phyloP scores from a whole-genome alignment of 2,888 invertebrate genomes.

The Nomada fucata region DNA sequence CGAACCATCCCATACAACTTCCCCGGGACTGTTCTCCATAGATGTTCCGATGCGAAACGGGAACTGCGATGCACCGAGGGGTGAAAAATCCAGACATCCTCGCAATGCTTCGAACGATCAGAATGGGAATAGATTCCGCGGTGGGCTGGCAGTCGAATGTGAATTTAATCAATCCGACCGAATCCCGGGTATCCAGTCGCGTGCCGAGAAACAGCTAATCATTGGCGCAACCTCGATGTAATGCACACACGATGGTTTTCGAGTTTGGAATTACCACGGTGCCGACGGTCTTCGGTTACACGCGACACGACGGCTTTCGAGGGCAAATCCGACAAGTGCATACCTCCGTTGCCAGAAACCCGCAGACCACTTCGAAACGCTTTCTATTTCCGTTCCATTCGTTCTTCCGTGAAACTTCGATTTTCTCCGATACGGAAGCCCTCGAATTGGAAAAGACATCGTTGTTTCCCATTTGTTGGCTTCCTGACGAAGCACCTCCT shows the following conservation, averaged over 20 bases:
- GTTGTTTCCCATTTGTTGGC: too few species aligned
- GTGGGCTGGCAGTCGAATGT: constrained; percentile 35
- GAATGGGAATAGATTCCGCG: constrained; percentile 29
- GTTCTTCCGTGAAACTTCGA: neutral
- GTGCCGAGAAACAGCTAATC: constrained; percentile 62
- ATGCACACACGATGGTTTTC: constrained; percentile 61
- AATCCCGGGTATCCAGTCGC: constrained; percentile 48
- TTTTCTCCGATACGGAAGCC: neutral
- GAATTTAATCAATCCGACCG: constrained; percentile 60
- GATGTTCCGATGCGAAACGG: neutral
- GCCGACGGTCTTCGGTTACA: constrained; percentile 55
- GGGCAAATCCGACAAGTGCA: constrained; percentile 42
- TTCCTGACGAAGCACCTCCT: too few species aligned
- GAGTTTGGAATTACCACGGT: constrained; percentile 57
- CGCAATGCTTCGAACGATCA: constrained; percentile 3
- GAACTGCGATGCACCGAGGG: neutral
- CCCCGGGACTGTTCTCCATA: neutral
- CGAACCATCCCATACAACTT: too few species aligned
- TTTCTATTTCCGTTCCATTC: constrained; percentile 51
- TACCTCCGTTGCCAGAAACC: constrained; percentile 55
- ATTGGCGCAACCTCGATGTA: constrained; percentile 53
- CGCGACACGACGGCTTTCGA: constrained; percentile 60
- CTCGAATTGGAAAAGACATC: too few species aligned
- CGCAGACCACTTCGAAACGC: constrained; percentile 36
- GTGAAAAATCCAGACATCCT: constrained; percentile 14